Base-by-base conservation (phyloP, 2,113 vertebrate species). In the Pterophyllum scalare region DNA sequence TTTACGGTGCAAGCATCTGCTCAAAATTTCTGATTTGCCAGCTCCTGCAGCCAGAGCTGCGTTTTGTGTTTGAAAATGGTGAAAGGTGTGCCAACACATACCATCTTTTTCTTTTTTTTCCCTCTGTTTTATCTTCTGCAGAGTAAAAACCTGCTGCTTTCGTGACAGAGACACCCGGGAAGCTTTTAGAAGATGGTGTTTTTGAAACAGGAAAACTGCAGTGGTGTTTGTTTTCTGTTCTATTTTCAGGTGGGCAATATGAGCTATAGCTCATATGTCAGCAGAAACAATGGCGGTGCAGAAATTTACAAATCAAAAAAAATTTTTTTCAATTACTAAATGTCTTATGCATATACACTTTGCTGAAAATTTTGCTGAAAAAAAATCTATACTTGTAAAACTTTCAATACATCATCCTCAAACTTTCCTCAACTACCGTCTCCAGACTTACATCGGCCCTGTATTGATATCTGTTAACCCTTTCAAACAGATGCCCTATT, bases 401-500 rank as follows among this genome's bases (percentile, higher is more conserved):
- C 8, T 38, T 1, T 22, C 10, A 3, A 49, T 8, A 33, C 20
- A 28, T 10, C n/a, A 56, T 13, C 0, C 28, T 3, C 14, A 22
- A 40, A 24, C 60, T 26, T 60, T 93, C 90, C 93, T 96, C 93
- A 87, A 93, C 93, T 12, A 12, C 1, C 0, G 3, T 61, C 40
- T 75, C n/a, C 91, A 99, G 98, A 99, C 98, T 17, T 99, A 99
- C 87, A 99, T 99, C 0, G 98, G 98, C 46, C 94, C 98, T 0
- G 98, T 99, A 20, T 94, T 99, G 77, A 99, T 99, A 93, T 99
- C 98, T 0, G 96, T 99, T 1, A 99, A 99, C 90, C 98, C 98
- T 1, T 99, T 99, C 92, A 99, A 99, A 91, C 98, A 99, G 96
- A 99, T 99, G 98, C 98, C 98, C 0, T 99, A 99, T 58, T 99